A percentile compares a stretch with the other conserved stretches of the same genome.
Conservation (phyloP, 1,140 invertebrate species). For the Ceratosolen solmsi region DNA sequence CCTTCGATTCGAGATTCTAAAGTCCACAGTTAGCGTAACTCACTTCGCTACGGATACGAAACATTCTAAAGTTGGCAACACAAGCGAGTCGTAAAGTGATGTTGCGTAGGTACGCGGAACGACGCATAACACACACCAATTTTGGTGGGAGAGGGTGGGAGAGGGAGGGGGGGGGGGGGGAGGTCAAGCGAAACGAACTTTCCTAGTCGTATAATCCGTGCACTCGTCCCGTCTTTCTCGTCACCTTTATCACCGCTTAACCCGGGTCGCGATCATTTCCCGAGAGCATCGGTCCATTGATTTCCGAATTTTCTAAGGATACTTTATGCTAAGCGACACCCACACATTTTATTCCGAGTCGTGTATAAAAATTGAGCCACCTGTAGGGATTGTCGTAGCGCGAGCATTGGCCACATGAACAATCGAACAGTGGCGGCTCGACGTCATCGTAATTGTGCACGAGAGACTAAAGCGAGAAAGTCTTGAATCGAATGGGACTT, state of each 20-base stretch:
- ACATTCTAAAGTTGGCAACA: neutral
- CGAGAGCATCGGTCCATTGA: neutral
- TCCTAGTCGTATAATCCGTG: too few relatives aligned
- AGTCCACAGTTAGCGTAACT: neutral
- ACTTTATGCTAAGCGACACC: neutral
- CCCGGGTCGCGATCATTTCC: neutral
- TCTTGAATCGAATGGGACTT: too few relatives aligned
- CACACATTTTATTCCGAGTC: neutral
- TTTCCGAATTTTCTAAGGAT: conserved; percentile 21
- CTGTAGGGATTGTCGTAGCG: neutral
- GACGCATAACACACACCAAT: too few relatives aligned
- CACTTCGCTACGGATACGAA: neutral
- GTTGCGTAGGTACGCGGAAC: too few relatives aligned
- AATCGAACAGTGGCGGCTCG: too few relatives aligned
- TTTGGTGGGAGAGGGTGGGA: too few relatives aligned
- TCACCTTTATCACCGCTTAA: neutral
- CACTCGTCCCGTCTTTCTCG: too few relatives aligned
- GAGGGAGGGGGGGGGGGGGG: too few relatives aligned
- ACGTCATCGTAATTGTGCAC: too few relatives aligned
- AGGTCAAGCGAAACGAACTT: too few relatives aligned
- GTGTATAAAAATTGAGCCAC: neutral
- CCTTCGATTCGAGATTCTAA: neutral
- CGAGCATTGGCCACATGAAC: too few relatives aligned
- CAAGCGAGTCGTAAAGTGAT: neutral
- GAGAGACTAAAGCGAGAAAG: too few relatives aligned